phyloP scores from a whole-genome alignment of 2,113 vertebrate genomes.

The Megaceryle torquata region DNA sequence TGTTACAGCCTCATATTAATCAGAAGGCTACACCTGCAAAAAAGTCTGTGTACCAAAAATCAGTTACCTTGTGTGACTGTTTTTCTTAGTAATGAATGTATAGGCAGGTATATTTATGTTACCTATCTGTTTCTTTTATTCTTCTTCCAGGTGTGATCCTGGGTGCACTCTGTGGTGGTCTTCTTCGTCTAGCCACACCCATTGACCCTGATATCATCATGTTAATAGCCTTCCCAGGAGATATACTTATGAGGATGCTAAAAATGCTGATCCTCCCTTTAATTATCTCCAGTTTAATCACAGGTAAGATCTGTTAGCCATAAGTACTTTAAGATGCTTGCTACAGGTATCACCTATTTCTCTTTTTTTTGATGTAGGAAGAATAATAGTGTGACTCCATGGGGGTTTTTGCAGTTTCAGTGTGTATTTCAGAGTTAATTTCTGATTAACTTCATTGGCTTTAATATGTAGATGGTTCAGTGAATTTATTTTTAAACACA shows the following conservation, averaged over 20 bases:
- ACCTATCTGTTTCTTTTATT: not conserved
- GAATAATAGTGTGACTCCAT: not conserved
- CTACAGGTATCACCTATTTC: not conserved
- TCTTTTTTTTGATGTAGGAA: not conserved
- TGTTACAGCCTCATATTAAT: not conserved
- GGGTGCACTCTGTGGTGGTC: conserved; percentile 86
- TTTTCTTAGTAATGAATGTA: not conserved
- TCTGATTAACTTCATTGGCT: not conserved
- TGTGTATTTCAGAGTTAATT: not conserved
- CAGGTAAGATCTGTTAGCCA: conserved; percentile 79
- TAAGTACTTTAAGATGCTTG: conserved; percentile 41
- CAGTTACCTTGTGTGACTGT: not conserved
- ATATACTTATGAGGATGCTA: conserved; percentile 98
- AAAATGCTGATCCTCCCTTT: conserved; percentile 99
- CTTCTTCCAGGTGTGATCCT: conserved; percentile 87
- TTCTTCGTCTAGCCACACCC: conserved; percentile 89
- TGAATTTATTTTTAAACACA: not conserved
- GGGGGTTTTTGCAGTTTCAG: not conserved
- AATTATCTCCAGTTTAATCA: conserved; percentile 99
- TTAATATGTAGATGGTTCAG: not conserved
- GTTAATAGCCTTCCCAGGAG: conserved; percentile 96
- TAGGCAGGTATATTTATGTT: not conserved
- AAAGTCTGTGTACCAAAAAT: not conserved
- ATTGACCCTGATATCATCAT: conserved; percentile 94
- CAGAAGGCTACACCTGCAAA: not conserved